phyloP scores from a whole-genome alignment of 1,140 invertebrate species.

The Diorhabda elongata region DNA sequence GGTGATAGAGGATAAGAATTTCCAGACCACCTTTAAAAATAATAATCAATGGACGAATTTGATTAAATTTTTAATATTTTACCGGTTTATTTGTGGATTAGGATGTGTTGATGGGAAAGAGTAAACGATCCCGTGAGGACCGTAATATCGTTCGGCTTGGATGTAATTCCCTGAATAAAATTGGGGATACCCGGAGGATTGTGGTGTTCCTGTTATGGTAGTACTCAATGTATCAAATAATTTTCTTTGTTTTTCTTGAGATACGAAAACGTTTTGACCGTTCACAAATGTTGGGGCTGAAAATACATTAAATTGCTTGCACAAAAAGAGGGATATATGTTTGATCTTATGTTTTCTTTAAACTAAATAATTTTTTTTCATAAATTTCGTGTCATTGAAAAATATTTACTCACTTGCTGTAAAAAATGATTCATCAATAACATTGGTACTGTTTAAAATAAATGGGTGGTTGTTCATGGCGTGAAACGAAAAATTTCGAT shows the following conservation, averaged over 20 bases:
- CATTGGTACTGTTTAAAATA: constrained; percentile 29
- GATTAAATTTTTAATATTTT: background rate
- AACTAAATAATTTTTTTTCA: background rate
- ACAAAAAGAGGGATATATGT: background rate
- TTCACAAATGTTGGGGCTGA: constrained; percentile 26
- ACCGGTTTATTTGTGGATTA: too few relatives aligned
- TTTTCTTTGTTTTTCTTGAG: constrained; percentile 35
- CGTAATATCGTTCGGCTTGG: constrained; percentile 23
- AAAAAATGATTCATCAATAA: constrained; percentile 29
- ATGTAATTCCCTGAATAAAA: constrained; percentile 6
- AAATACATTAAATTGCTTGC: constrained; percentile 4
- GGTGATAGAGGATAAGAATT: background rate
- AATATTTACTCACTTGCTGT: constrained; percentile 18
- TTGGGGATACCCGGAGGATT: background rate
- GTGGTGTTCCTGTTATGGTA: constrained; percentile 22
- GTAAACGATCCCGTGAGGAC: constrained; percentile 29
- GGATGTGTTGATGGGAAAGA: constrained; percentile 11
- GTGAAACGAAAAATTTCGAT: constrained; percentile 30
- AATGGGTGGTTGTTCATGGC: constrained; percentile 32
- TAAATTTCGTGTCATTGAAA: background rate
- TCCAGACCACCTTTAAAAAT: too few relatives aligned
- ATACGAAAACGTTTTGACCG: constrained; percentile 32
- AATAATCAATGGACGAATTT: background rate
- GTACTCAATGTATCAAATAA: constrained; percentile 32
- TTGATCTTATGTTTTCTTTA: background rate